Conservation (phyloP, 2,888 invertebrate genomes). For the Panzeria rudis region DNA sequence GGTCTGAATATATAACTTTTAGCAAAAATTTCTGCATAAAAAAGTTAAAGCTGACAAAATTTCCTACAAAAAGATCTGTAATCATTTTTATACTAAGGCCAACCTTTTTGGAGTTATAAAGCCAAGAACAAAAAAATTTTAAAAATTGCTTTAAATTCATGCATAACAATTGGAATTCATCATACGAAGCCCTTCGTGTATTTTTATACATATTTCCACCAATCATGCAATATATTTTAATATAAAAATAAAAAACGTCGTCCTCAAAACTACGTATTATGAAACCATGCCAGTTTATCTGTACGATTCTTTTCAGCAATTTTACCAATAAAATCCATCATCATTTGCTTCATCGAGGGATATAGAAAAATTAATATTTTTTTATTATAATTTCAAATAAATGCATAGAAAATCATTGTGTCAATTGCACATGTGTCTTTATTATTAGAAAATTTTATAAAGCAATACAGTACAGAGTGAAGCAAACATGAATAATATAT, state of each 20-base stretch:
- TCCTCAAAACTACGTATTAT: neutral
- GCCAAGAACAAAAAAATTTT: no score
- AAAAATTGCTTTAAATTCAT: no score
- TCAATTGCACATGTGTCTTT: slow-evolving; percentile 51
- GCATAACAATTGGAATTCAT: no score
- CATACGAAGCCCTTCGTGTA: no score
- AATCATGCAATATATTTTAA: neutral
- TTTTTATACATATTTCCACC: neutral
- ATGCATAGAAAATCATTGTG: slow-evolving; percentile 32
- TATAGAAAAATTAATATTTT: neutral
- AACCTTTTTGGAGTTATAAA: no score
- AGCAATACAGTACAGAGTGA: neutral
- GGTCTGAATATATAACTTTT: no score
- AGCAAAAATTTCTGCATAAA: no score
- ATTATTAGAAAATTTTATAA: slow-evolving; percentile 8
- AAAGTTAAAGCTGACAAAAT: no score
- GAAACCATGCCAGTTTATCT: neutral
- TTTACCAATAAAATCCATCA: slow-evolving; percentile 20
- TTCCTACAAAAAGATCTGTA: no score
- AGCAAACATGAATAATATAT: neutral
- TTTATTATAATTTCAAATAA: neutral
- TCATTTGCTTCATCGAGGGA: neutral
- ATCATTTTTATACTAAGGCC: no score
- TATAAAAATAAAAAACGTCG: neutral
- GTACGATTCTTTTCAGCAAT: neutral